Conservation (phyloP, 2,113 vertebrate species). For the Leucoraja erinaceus region DNA sequence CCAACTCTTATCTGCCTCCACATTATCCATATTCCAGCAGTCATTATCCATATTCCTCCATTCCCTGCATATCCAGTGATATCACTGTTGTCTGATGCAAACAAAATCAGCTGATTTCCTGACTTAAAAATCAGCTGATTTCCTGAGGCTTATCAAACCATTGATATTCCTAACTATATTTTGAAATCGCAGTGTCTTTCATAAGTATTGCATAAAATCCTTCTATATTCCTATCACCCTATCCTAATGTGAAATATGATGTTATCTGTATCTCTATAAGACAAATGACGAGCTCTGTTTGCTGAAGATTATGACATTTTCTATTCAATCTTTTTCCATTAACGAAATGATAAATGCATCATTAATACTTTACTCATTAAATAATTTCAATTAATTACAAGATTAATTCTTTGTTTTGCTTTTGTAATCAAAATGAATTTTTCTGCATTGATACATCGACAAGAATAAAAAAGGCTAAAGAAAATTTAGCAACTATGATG, state of each 20-base stretch:
- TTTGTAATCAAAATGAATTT: not conserved
- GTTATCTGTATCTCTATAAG: not conserved
- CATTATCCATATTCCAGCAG: too few relatives aligned
- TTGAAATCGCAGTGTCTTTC: not conserved
- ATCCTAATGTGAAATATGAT: not conserved
- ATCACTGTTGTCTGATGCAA: not conserved
- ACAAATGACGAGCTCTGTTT: not conserved
- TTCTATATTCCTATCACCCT: not conserved
- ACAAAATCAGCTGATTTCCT: not conserved
- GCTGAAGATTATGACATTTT: not conserved
- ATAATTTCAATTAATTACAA: not conserved
- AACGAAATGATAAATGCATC: not conserved
- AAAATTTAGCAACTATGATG: not conserved
- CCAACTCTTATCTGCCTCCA: too few relatives aligned
- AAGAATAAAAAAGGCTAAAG: not conserved
- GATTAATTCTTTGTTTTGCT: not conserved
- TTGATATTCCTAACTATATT: not conserved
- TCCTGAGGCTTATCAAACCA: not conserved
- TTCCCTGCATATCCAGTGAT: not conserved
- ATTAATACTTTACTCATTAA: not conserved
- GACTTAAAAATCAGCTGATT: not conserved
- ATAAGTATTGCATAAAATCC: not conserved
- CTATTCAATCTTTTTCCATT: slow-evolving; percentile 4
- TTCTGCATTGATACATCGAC: not conserved
- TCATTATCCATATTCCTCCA: too few relatives aligned